Conservation (phyloP, 2,888 invertebrate species). For the Drepanosiphum platanoidis region DNA sequence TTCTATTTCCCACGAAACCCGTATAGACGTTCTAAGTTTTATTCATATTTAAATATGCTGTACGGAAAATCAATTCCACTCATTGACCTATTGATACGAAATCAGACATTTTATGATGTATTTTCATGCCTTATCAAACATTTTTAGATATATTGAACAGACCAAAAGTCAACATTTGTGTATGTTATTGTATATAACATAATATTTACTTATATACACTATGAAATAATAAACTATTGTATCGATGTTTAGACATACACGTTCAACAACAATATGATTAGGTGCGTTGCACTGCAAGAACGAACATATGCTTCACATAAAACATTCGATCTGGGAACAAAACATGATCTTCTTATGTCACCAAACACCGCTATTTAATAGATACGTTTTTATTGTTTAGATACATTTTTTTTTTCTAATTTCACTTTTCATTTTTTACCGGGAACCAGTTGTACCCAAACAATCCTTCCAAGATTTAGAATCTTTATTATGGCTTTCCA, state of each 20-base stretch:
- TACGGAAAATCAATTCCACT: background rate
- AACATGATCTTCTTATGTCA: background rate
- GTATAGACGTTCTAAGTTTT: background rate
- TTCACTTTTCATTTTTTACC: background rate
- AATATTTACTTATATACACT: background rate
- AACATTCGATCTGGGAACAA: background rate
- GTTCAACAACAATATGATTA: background rate
- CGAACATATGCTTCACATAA: background rate
- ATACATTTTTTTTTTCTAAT: background rate
- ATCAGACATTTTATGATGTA: background rate
- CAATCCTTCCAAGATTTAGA: background rate
- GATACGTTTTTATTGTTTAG: background rate
- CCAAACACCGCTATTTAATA: too few species aligned
- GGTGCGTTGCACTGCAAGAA: background rate
- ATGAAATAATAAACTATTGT: background rate
- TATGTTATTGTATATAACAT: background rate
- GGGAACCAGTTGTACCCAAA: background rate
- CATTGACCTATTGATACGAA: background rate
- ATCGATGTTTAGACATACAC: background rate
- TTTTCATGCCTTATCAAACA: background rate
- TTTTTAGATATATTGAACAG: too few species aligned
- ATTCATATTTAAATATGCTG: background rate
- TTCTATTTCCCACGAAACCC: background rate
- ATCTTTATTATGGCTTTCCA: background rate
- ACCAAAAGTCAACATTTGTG: too few species aligned